A percentile compares a stretch with the other conserved stretches of the same genome.
phyloP scores from a whole-genome alignment of 2,113 vertebrate genomes.

The Melanerpes aurifrons region DNA sequence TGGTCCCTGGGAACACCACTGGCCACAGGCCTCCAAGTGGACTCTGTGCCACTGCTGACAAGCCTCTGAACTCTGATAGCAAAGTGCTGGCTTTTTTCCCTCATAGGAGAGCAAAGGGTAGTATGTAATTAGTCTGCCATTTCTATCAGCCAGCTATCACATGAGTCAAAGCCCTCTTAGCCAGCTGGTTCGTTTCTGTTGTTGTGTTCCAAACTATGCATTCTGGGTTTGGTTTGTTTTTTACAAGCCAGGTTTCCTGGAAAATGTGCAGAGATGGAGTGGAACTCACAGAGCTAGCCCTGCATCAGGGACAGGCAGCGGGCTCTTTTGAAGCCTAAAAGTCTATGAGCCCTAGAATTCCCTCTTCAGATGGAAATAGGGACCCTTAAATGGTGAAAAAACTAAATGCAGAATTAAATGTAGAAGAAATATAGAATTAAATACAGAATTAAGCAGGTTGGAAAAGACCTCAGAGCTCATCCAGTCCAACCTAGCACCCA shows the following conservation, averaged over 20 bases:
- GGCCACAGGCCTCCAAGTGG: too few relatives aligned
- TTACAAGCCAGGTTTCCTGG: neutral
- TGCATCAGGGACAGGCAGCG: neutral
- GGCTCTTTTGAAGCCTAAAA: neutral
- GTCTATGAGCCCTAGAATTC: neutral
- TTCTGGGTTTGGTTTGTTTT: neutral
- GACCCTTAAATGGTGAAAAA: neutral
- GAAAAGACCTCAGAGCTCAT: too few relatives aligned
- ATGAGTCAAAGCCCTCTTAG: neutral
- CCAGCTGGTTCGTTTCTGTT: neutral
- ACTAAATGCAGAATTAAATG: too few relatives aligned
- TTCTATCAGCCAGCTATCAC: neutral
- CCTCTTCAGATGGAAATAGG: neutral
- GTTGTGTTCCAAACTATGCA: neutral
- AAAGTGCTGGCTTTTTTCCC: neutral
- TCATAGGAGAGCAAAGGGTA: neutral
- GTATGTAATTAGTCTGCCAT: neutral
- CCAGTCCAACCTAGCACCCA: too few relatives aligned
- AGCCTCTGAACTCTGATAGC: neutral
- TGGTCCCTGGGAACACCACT: too few relatives aligned
- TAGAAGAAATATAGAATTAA: too few relatives aligned
- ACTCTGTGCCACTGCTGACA: neutral
- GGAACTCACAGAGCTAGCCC: neutral
- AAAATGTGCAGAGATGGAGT: neutral
- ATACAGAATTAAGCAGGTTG: too few relatives aligned